Conservation (phyloP, 1,140 invertebrate genomes). For the Ceratosolen solmsi region DNA sequence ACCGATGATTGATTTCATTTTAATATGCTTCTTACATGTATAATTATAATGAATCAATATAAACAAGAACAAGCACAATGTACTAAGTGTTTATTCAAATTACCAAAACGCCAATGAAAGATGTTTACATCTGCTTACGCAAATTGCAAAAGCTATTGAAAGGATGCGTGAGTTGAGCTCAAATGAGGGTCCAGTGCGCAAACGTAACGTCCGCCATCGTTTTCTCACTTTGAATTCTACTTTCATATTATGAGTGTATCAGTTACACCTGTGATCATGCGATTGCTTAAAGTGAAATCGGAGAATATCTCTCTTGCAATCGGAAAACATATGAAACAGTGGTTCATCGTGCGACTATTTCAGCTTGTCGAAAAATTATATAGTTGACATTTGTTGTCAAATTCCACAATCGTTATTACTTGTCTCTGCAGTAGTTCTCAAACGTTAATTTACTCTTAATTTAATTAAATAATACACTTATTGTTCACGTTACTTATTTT, state of each 20-base stretch:
- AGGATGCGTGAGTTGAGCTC: not conserved
- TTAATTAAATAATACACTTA: too few relatives aligned
- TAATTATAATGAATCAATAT: not conserved
- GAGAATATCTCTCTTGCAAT: not conserved
- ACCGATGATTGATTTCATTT: not conserved
- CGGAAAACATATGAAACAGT: not conserved
- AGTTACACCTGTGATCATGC: not conserved
- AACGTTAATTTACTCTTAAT: too few relatives aligned
- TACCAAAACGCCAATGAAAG: not conserved
- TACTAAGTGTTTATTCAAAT: too few relatives aligned
- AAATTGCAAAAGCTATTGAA: not conserved
- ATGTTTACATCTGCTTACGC: not conserved
- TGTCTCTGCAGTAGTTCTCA: too few relatives aligned
- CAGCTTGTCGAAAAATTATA: not conserved
- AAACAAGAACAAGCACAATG: too few relatives aligned
- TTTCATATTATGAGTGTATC: not conserved
- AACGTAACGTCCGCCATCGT: not conserved
- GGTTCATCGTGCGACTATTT: not conserved
- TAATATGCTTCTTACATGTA: not conserved
- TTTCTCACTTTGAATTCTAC: not conserved
- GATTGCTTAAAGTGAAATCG: constrained; percentile 7
- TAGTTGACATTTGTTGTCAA: too few relatives aligned
- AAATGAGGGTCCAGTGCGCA: not conserved
- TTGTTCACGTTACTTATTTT: too few relatives aligned
- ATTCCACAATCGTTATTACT: too few relatives aligned